These are phyloP conservation scores for Pelosia muscerda DNA, from an alignment of 2,888 invertebrate genomes.

Conservation along the genomic window DNA sequence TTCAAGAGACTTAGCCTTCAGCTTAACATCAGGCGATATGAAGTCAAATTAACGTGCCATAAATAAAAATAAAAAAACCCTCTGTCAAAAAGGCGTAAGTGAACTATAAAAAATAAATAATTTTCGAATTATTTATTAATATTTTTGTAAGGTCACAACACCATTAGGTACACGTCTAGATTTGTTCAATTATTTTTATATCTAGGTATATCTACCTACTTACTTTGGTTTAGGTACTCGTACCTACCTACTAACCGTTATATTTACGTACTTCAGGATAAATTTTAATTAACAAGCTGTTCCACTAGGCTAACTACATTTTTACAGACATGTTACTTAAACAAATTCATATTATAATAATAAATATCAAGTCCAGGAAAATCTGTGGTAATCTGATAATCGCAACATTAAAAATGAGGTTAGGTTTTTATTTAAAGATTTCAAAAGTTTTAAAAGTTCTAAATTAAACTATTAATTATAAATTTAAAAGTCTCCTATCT, in stretches of 20 bases:
- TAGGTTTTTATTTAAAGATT: background rate
- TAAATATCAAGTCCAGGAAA: too few relatives aligned
- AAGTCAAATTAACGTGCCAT: too few relatives aligned
- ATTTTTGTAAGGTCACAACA: too few relatives aligned
- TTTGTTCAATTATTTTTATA: background rate
- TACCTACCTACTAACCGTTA: background rate
- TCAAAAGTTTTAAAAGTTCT: background rate
- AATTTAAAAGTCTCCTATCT: constrained; percentile 2
- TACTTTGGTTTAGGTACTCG: too few relatives aligned
- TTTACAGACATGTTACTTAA: background rate
- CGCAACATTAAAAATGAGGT: background rate
- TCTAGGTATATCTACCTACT: too few relatives aligned
- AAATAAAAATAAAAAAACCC: too few relatives aligned
- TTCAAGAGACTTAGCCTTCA: too few relatives aligned
- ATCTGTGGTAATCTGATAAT: background rate
- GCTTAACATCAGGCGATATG: too few relatives aligned
- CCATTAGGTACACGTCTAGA: too few relatives aligned
- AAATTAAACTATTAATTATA: background rate
- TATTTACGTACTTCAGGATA: background rate
- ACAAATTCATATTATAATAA: background rate
- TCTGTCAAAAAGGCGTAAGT: too few relatives aligned
- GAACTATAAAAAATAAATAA: too few relatives aligned
- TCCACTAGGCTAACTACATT: background rate
- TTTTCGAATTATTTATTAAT: too few relatives aligned
- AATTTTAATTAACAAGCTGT: background rate